phyloP scores from a whole-genome alignment of 2,797 vertebrate genomes.

The Lithobates pipiens region DNA sequence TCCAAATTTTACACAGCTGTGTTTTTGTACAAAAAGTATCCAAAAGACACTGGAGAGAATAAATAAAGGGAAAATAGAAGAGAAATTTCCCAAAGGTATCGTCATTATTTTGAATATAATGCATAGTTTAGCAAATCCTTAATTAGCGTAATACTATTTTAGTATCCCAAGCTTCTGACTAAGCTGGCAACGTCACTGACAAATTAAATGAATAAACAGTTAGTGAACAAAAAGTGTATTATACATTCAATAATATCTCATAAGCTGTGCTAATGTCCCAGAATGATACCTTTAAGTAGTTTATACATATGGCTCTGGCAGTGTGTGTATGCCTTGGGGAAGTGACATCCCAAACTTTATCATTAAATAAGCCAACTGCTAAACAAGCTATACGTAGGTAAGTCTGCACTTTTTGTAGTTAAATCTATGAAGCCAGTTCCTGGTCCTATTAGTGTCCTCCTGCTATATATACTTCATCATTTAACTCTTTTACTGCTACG shows the following conservation, averaged over 20 bases:
- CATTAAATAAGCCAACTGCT: constrained; percentile 5
- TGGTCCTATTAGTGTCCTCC: too few species aligned
- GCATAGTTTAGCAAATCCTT: neutral
- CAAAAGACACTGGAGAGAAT: neutral
- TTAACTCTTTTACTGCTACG: too few species aligned
- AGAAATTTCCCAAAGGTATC: neutral
- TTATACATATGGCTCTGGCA: constrained; percentile 25
- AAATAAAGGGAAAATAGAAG: neutral
- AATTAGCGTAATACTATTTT: constrained; percentile 27
- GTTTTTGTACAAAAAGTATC: neutral
- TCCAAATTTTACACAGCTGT: too few species aligned
- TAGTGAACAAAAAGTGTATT: neutral
- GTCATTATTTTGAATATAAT: neutral
- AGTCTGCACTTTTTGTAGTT: neutral
- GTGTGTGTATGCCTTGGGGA: constrained; percentile 3
- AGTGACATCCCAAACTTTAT: neutral
- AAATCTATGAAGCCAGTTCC: too few species aligned
- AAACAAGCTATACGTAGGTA: neutral
- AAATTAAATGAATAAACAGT: constrained; percentile 17
- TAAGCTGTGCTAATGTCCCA: constrained; percentile 31
- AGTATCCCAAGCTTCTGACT: neutral
- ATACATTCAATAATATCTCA: constrained; percentile 14
- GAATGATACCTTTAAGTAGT: constrained; percentile 14
- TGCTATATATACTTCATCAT: too few species aligned
- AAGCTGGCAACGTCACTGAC: constrained; percentile 6